Evolutionary conservation across 2,888 invertebrate species (phyloP), one percentile per base, ranked within the genome.

Genomic region (Melanchra persicariae): DNA sequence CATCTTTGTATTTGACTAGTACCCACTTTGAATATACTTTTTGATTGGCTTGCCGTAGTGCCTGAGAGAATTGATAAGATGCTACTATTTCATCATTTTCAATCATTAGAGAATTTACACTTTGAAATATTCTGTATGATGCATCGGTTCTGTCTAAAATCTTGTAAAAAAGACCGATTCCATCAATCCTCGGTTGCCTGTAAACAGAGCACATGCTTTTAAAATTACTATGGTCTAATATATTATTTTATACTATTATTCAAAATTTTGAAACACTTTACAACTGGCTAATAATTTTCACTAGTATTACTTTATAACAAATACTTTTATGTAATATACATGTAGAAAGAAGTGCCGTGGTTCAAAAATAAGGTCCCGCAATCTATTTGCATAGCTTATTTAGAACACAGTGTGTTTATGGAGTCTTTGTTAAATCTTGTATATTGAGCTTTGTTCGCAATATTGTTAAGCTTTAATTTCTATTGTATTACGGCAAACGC

Each of bases 381-480:
- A 45, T 49, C 8, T 62, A 10, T 26, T 30, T 40, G 60, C 40
- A 54, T 60, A 19, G 43, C 43, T 59, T 30, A 12, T 54, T 58
- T 43, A 45, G 60, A 19, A 64, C 37, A 58, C 55, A 12, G 43
- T 51, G 34, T 19, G 43, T 30, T n/a, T n/a, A 37, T 6, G 8
- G 34, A 17, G 19, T 62, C 15, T 24, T 59, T 19, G 40, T 58
- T 22, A 34, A 51, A 69, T 76, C 58, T 72, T 80, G 70, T 78
- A 57, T 77, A 73, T 68, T 61, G 67, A 70, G 55, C 75, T 74
- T 74, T 83, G 71, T 79, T 81, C 71, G 60, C 65, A 75, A 75
- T 77, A 77, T 40, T 60, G 45, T 74, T 77, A 72, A 83, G 83
- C 82, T 83, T 81, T 83, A 83, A 81, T 74, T 67, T 75, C 62